Evolutionary conservation across 2,113 vertebrate species (phyloP).

Genomic region (Actenoides hombroni): DNA sequence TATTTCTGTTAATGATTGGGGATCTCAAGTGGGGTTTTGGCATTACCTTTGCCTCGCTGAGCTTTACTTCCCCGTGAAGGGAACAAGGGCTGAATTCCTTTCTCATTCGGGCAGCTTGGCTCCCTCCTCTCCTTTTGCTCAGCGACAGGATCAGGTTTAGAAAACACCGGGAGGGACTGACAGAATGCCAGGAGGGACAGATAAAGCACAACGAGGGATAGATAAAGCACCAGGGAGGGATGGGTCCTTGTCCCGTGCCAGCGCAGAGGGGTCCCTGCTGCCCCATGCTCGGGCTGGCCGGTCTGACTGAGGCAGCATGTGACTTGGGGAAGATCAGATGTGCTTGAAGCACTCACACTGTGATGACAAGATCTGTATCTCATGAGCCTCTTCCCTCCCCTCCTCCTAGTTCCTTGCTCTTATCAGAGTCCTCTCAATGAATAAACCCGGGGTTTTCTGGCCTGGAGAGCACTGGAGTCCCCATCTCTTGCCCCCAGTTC

Average conservation of each 20-base stretch:
- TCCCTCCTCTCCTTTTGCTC: background rate
- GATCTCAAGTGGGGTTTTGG: slow-evolving; percentile 61
- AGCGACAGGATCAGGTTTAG: rapidly evolving
- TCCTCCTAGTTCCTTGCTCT: background rate
- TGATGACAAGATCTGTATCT: background rate
- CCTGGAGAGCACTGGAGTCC: background rate
- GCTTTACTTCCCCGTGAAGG: slow-evolving; percentile 31
- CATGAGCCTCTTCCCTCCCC: background rate
- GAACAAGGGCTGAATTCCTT: slow-evolving; percentile 64
- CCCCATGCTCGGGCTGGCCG: background rate
- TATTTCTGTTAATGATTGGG: slow-evolving; percentile 70
- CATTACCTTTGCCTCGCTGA: slow-evolving; percentile 48
- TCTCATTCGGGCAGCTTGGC: slow-evolving; percentile 16
- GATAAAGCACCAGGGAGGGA: background rate
- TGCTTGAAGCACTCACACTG: background rate
- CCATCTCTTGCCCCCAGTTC: background rate
- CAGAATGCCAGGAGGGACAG: background rate
- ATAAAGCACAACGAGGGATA: background rate
- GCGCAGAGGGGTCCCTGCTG: background rate
- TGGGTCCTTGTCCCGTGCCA: background rate
- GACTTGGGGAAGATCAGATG: background rate
- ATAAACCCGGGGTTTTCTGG: rapidly evolving
- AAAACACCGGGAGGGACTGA: background rate
- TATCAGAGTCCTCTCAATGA: background rate
- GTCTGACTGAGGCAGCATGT: background rate